Percentiles rank a stretch among this genome's conserved stretches.
These are phyloP conservation scores for Theodoxus fluviatilis DNA, from an alignment of 2,888 invertebrate genomes.

Conservation along the genomic window DNA sequence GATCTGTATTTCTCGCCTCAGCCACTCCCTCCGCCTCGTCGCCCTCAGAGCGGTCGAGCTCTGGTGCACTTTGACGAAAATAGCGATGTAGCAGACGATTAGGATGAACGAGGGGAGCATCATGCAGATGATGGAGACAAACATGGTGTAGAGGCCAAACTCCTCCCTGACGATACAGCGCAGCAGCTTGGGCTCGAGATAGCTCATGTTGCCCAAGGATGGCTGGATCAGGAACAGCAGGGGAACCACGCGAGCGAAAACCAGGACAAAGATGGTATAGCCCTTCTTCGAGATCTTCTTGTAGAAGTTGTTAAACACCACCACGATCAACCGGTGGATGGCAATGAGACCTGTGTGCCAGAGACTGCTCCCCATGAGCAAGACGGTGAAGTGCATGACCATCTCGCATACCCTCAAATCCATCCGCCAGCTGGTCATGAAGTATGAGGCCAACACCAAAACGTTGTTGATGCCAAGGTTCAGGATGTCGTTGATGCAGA, in stretches of 20 bases:
- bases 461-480: constrained; percentile 58
- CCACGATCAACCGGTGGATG: constrained; percentile 61
- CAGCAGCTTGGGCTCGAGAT: constrained; percentile 57
- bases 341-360: constrained; percentile 64
- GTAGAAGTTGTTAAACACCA: constrained; percentile 59
- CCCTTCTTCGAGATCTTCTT: constrained; percentile 59
- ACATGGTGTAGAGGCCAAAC: constrained; percentile 54
- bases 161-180: constrained; percentile 57
- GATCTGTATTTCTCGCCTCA: constrained; percentile 61
- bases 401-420: constrained; percentile 57
- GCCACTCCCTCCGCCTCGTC: constrained; percentile 51
- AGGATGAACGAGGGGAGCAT: constrained; percentile 61
- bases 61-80: constrained; percentile 59
- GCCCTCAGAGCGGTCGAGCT: constrained; percentile 54
- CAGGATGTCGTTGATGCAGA: constrained; percentile 61
- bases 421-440: constrained; percentile 54
- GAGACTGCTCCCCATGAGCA: constrained; percentile 59
- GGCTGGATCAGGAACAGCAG: constrained; percentile 56
- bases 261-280: constrained; percentile 58
- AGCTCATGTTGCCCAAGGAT: constrained; percentile 55
- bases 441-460: constrained; percentile 57
- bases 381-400: constrained; percentile 58
- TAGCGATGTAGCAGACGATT: constrained; percentile 59
- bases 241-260: constrained; percentile 58
- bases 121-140: constrained; percentile 58